Evolutionary conservation across 2,113 vertebrate species (phyloP).

Genomic region (Cariama cristata): DNA sequence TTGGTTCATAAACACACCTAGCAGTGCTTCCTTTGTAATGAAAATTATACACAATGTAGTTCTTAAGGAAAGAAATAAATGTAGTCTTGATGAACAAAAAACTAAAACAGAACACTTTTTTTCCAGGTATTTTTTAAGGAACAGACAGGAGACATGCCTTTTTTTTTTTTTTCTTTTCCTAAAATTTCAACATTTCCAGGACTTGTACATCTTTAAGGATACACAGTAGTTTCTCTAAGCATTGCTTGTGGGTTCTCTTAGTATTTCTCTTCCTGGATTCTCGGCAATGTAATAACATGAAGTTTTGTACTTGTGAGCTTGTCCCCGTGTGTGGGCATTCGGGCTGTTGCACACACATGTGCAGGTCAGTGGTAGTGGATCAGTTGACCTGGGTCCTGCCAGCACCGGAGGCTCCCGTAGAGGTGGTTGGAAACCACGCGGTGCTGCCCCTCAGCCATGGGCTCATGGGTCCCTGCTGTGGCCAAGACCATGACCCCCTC

Average conservation of each 20-base stretch:
- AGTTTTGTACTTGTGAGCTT: neutral
- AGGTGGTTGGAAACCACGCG: rapidly evolving
- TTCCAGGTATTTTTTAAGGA: neutral
- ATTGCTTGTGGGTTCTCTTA: neutral
- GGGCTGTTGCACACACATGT: rapidly evolving
- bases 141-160: rapidly evolving
- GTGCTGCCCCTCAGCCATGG: rapidly evolving
- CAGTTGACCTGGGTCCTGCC: neutral
- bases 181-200: neutral
- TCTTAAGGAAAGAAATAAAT: neutral
- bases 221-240: neutral
- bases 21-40: neutral
- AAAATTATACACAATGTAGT: neutral
- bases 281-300: rapidly evolving
- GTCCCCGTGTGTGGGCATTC: rapidly evolving
- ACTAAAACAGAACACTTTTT: neutral
- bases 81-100: neutral
- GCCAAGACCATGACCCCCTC: neutral
- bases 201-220: neutral
- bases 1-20: neutral
- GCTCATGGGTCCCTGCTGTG: neutral
- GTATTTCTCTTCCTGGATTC: neutral
- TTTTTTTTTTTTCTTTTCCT: neutral
- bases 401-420: rapidly evolving
- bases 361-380: rapidly evolving